These are phyloP conservation scores for Hafferia zeledoni DNA, from an alignment of 2,797 vertebrate species.

Conservation along the genomic window DNA sequence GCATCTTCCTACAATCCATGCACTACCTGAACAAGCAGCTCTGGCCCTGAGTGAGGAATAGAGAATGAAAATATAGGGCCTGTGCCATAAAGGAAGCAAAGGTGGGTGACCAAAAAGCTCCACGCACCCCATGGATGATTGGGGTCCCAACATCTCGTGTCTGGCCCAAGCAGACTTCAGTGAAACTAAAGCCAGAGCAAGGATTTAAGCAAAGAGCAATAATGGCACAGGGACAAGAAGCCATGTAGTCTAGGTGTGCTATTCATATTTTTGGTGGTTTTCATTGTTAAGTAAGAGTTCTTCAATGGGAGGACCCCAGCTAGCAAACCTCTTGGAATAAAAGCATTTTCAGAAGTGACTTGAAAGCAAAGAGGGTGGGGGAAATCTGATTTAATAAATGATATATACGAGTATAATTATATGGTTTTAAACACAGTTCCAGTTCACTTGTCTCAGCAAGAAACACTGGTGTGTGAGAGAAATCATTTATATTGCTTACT, in stretches of 20 bases:
- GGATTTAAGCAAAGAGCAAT: neutral
- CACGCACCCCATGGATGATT: too few relatives aligned
- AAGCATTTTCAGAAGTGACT: constrained; percentile 52
- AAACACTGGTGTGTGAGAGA: constrained; percentile 54
- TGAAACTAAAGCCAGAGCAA: neutral
- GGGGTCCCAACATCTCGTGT: rapidly evolving
- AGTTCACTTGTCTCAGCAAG: constrained; percentile 71
- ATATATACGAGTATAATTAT: constrained; percentile 74
- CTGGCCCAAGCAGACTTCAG: neutral
- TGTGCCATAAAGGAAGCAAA: neutral
- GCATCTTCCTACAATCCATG: neutral
- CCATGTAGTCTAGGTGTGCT: neutral
- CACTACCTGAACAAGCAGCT: neutral
- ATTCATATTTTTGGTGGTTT: neutral
- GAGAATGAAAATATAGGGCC: neutral
- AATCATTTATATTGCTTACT: constrained; percentile 61
- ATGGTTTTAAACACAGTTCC: constrained; percentile 58
- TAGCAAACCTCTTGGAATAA: constrained; percentile 22
- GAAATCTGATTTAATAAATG: constrained; percentile 53
- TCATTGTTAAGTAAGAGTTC: neutral
- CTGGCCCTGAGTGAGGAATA: neutral
- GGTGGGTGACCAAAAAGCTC: neutral
- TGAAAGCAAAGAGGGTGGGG: constrained; percentile 69
- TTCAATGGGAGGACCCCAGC: constrained; percentile 15
- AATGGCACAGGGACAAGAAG: neutral